Evolutionary conservation across 2,797 vertebrate genomes (phyloP).

Genomic region (Monodelphis domestica): DNA sequence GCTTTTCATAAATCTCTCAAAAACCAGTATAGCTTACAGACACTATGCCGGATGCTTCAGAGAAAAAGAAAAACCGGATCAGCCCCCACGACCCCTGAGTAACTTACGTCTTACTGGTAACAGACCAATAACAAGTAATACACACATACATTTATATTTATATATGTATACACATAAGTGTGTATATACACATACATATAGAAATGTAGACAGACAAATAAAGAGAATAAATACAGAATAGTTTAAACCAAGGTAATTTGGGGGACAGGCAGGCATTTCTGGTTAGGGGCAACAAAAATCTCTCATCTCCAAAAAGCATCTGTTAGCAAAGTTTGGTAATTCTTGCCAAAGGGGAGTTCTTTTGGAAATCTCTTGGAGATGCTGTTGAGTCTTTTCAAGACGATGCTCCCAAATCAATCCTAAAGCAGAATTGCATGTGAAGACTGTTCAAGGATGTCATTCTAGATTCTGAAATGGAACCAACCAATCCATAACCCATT

Average conservation of each 20-base stretch:
- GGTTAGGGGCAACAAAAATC: background rate
- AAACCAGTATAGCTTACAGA: background rate
- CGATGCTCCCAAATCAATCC: background rate
- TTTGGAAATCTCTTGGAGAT: background rate
- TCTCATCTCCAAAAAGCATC: constrained; percentile 1
- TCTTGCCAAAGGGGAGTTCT: constrained; percentile 36
- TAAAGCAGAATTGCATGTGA: background rate
- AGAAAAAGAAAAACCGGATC: background rate
- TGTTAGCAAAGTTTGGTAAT: constrained; percentile 12
- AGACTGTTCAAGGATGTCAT: background rate
- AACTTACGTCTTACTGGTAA: background rate
- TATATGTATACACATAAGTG: too few species aligned
- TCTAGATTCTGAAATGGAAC: constrained; percentile 33
- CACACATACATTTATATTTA: fast-evolving
- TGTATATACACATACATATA: background rate
- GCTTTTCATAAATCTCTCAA: background rate
- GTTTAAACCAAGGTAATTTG: background rate
- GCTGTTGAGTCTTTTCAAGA: background rate
- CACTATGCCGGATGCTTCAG: background rate
- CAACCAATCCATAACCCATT: background rate
- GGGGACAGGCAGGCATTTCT: too few species aligned
- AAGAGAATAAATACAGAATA: background rate
- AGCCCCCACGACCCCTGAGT: background rate
- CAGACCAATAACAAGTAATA: background rate
- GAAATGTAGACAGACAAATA: background rate